Percentiles rank a stretch among this genome's conserved stretches.
Evolutionary conservation across 2,888 invertebrate species (phyloP).

Genomic region (Caenorhabditis sp.): DNA sequence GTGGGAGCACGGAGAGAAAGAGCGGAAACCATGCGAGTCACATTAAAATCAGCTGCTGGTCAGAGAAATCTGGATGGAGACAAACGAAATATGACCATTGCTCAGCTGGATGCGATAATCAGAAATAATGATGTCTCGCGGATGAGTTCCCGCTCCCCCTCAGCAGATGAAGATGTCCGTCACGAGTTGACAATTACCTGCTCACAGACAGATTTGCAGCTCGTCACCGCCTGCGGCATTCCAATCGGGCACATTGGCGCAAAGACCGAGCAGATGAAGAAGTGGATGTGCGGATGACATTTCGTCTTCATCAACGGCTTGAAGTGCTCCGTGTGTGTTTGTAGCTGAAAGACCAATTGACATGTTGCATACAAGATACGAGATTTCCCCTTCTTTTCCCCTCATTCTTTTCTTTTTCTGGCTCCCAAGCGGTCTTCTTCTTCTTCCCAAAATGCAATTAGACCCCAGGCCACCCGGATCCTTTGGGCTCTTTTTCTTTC

Average conservation of each 20-base stretch:
- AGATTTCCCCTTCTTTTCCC: conserved; percentile 13
- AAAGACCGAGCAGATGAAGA: conserved; percentile 93
- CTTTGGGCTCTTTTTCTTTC: too few species aligned
- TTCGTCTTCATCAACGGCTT: conserved; percentile 81
- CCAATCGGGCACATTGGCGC: conserved; percentile 94
- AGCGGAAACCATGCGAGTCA: conserved; percentile 37
- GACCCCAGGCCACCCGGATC: conserved; percentile 40
- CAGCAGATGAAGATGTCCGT: too few species aligned
- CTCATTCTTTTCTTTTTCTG: neutral
- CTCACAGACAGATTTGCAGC: conserved; percentile 92
- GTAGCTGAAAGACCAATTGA: too few species aligned
- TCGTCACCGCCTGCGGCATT: conserved; percentile 87
- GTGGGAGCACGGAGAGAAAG: conserved; percentile 22
- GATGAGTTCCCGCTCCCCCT: too few species aligned
- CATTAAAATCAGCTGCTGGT: conserved; percentile 26
- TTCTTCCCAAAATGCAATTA: conserved; percentile 56
- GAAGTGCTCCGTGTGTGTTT: conserved; percentile 80
- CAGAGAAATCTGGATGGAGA: neutral
- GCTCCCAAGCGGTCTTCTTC: neutral
- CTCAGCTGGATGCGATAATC: neutral
- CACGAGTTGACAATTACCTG: conserved; percentile 83
- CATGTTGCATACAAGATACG: neutral
- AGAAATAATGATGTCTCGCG: neutral
- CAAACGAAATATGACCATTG: neutral
- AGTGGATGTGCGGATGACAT: conserved; percentile 84